Evolutionary conservation across 1,140 invertebrate species (phyloP), one percentile per base, ranked within the genome.

Genomic region (Zelostemma sp.): DNA sequence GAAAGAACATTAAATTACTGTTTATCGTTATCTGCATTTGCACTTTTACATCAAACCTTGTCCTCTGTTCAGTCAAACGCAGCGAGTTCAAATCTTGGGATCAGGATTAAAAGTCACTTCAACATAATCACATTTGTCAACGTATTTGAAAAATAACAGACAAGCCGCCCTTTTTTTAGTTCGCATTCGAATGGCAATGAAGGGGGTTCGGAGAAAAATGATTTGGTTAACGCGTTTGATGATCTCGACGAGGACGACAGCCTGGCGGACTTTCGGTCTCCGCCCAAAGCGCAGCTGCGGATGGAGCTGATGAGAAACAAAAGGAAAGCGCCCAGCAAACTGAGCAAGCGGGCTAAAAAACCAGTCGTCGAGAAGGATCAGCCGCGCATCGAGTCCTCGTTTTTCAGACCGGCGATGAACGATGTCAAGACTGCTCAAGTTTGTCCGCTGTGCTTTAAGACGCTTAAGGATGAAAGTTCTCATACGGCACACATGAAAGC

Each of bases 371-470:
- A 50, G 46, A 28, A 16, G 41, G 74, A 62, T 6, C 46, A 53
- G 43, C 16, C 51, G 38, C 69, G 40, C 40, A 38, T 35, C 58
- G 70, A 35, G n/a, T 9, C 81, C 3, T 78, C 78, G 1, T 82
- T 83, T 65, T 83, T 84, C 48, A 83, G 82, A 63, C 35, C 62
- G 25, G 35, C 73, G 60, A 45, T 59, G 9, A 33, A n/a, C 18
- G 21, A 73, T 50, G 17, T 25, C 0, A 72, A 78, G 55, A 70
- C 56, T 14, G 74, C 72, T 40, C 66, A 78, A 35, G 62, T 80
- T 6, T 87, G 86, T 65, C 85, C 86, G 0, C 66, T 86, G 19
- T 87, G 85, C 66, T 82, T 85, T 48, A 86, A 84, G 74, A 65
- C 50, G 12, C 77, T 79, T 12, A 79, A 80, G 56, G 79, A 84